phyloP scores from a whole-genome alignment of 2,113 vertebrate species.

The Nymphicus hollandicus region DNA sequence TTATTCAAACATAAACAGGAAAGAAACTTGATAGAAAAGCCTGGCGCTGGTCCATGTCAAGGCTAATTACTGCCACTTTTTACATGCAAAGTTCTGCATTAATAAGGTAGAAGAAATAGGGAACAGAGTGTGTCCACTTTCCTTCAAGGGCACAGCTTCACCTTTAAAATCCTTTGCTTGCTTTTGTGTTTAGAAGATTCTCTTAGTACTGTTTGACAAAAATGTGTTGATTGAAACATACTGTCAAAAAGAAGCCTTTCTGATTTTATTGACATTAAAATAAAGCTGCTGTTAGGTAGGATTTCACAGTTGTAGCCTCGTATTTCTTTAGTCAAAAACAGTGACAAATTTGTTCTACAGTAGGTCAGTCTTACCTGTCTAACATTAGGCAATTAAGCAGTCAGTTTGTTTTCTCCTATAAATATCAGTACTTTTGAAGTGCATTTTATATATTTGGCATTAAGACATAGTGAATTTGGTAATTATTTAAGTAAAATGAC shows the following conservation, averaged over 20 bases:
- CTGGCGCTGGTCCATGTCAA: constrained; percentile 64
- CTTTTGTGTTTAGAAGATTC: neutral
- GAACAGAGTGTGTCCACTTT: neutral
- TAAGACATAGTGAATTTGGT: neutral
- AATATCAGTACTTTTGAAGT: neutral
- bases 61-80: constrained; percentile 70
- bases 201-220: neutral
- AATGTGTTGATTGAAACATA: neutral
- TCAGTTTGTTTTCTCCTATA: neutral
- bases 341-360: neutral
- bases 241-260: neutral
- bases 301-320: neutral
- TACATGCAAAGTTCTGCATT: constrained; percentile 65
- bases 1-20: constrained; percentile 78
- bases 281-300: neutral
- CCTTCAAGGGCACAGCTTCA: constrained; percentile 17
- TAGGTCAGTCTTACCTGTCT: neutral
- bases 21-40: constrained; percentile 76
- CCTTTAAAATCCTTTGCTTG: neutral
- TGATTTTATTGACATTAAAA: neutral
- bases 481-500: neutral
- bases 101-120: constrained; percentile 56
- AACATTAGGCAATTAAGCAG: neutral
- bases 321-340: neutral
- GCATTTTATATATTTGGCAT: neutral